phyloP scores from a whole-genome alignment of 2,888 invertebrate species.

The Ectemnius cavifrons region DNA sequence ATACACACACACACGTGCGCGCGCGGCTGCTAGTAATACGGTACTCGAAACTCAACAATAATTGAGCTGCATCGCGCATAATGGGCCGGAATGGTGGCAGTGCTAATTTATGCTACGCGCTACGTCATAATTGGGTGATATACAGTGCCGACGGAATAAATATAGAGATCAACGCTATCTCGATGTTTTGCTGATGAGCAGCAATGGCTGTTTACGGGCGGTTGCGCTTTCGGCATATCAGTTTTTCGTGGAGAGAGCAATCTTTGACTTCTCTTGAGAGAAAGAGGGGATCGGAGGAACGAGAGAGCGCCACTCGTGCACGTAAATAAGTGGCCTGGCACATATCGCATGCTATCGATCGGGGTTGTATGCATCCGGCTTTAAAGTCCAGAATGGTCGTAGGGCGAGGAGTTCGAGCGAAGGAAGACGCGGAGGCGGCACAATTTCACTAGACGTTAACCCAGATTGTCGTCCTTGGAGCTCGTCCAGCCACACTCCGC shows the following conservation, averaged over 20 bases:
- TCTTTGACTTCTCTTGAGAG: background rate
- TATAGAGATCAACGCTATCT: slow-evolving; percentile 34
- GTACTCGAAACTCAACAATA: slow-evolving; percentile 34
- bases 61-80: slow-evolving; percentile 15
- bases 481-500: slow-evolving; percentile 62
- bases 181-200: slow-evolving; percentile 9
- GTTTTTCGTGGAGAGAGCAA: too few relatives aligned
- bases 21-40: background rate
- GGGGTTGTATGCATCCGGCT: slow-evolving; percentile 20
- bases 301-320: too few relatives aligned
- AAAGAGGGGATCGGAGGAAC: too few relatives aligned
- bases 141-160: slow-evolving; percentile 23
- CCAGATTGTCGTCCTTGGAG: slow-evolving; percentile 71
- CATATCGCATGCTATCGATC: slow-evolving; percentile 48
- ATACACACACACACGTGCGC: too few relatives aligned
- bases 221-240: background rate
- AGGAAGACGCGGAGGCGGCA: slow-evolving; percentile 59
- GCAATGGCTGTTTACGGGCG: slow-evolving; percentile 11
- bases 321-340: slow-evolving; percentile 15
- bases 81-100: background rate
- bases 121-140: slow-evolving; percentile 15
- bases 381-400: slow-evolving; percentile 49
- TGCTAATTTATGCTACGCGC: slow-evolving; percentile 13
- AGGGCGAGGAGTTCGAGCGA: background rate
- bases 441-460: slow-evolving; percentile 69